These are phyloP conservation scores for Folsomia candida DNA, from an alignment of 2,888 invertebrate species.

Conservation along the genomic window DNA sequence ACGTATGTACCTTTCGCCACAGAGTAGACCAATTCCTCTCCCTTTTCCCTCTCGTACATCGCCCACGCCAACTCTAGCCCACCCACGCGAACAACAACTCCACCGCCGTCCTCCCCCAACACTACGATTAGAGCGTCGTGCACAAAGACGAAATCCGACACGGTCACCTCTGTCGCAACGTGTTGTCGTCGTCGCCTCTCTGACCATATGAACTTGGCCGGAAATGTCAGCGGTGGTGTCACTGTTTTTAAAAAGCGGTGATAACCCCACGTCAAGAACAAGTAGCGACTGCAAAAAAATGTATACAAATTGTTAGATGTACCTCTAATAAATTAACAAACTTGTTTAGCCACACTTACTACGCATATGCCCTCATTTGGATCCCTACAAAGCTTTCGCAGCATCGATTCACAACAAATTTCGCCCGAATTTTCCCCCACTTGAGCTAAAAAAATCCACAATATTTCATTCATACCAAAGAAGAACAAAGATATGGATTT, in stretches of 20 bases:
- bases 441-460: conserved; percentile 33
- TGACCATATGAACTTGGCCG: conserved; percentile 12
- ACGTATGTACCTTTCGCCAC: conserved; percentile 20
- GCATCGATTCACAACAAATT: conserved; percentile 40
- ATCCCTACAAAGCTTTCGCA: conserved; percentile 33
- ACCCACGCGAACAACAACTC: conserved; percentile 33
- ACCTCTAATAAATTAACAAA: too few species aligned
- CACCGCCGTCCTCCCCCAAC: neutral
- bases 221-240: conserved; percentile 38
- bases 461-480: neutral
- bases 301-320: too few species aligned
- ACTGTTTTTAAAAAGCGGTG: conserved; percentile 35
- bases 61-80: conserved; percentile 40
- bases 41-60: neutral
- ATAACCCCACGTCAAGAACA: conserved; percentile 45
- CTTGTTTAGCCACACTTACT: conserved; percentile 33
- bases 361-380: conserved; percentile 44
- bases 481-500: too few species aligned
- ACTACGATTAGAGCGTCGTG: conserved; percentile 38
- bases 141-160: conserved; percentile 40
- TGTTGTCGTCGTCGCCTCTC: neutral
- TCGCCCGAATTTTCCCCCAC: conserved; percentile 38
- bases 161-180: conserved; percentile 16
- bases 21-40: conserved; percentile 6
- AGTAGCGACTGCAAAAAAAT: conserved; percentile 35